Conservation (phyloP, 2,888 invertebrate species). For the Melanchra persicariae region DNA sequence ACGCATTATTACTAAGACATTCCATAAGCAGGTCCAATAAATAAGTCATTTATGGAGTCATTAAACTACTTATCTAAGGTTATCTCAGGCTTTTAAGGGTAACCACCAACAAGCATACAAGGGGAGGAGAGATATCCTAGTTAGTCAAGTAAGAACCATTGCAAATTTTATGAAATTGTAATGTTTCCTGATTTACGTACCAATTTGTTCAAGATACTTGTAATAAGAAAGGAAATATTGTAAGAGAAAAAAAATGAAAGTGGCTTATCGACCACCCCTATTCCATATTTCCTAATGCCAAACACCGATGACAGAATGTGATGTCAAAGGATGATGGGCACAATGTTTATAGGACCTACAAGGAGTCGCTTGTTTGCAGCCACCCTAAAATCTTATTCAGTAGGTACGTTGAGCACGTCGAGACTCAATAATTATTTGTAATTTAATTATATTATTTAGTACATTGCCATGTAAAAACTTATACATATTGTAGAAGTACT, state of each 20-base stretch:
- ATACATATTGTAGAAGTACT: neutral
- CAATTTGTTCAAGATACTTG: neutral
- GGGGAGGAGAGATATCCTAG: neutral
- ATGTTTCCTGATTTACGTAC: neutral
- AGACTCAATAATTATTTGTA: neutral
- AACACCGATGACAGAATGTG: neutral
- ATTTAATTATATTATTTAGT: neutral
- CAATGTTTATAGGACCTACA: neutral
- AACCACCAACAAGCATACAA: neutral
- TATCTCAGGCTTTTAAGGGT: too few relatives aligned
- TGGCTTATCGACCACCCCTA: neutral
- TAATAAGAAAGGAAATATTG: neutral
- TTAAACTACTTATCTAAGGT: too few relatives aligned
- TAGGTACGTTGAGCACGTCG: neutral
- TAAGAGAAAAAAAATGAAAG: neutral
- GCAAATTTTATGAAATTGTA: neutral
- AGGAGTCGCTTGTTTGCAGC: neutral
- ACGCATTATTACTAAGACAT: neutral
- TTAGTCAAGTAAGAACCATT: neutral
- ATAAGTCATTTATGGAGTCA: neutral
- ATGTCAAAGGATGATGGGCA: neutral
- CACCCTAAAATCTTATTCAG: neutral
- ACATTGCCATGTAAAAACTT: conserved; percentile 32
- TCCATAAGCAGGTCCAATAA: neutral
- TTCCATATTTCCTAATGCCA: too few relatives aligned